phyloP scores from a whole-genome alignment of 2,113 vertebrate genomes.

The Glaucomys volans region DNA sequence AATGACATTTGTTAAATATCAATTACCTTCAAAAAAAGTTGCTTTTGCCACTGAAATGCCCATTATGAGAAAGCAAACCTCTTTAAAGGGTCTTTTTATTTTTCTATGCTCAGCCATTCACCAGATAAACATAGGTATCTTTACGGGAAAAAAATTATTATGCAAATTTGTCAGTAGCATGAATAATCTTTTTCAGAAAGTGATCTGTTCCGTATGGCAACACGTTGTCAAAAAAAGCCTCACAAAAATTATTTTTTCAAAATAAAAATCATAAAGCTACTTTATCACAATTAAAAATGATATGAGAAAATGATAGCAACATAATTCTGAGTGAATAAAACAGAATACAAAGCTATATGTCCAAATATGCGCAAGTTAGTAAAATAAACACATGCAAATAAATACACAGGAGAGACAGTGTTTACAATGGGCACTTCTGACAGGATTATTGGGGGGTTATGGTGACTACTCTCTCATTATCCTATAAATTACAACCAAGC shows the following conservation, averaged over 20 bases:
- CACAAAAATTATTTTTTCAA: slow-evolving; percentile 29
- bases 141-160: slow-evolving; percentile 15
- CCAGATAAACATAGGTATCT: neutral
- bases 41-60: neutral
- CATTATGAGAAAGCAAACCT: neutral
- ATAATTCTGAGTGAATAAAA: neutral
- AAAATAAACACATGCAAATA: neutral
- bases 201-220: slow-evolving; percentile 3
- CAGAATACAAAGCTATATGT: neutral
- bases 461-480: neutral
- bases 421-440: neutral
- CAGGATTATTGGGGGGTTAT: neutral
- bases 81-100: neutral
- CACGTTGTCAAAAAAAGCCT: neutral
- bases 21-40: slow-evolving; percentile 2
- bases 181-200: slow-evolving; percentile 23
- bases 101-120: neutral
- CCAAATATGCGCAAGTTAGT: neutral
- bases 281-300: slow-evolving; percentile 24
- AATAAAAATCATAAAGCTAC: slow-evolving; percentile 58
- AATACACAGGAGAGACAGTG: neutral
- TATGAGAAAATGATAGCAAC: neutral
- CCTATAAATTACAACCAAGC: neutral
- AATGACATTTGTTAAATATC: neutral
- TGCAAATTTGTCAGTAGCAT: neutral